These are phyloP conservation scores for Euglossa dilemma DNA, from an alignment of 1,140 invertebrate genomes.

Conservation along the genomic window DNA sequence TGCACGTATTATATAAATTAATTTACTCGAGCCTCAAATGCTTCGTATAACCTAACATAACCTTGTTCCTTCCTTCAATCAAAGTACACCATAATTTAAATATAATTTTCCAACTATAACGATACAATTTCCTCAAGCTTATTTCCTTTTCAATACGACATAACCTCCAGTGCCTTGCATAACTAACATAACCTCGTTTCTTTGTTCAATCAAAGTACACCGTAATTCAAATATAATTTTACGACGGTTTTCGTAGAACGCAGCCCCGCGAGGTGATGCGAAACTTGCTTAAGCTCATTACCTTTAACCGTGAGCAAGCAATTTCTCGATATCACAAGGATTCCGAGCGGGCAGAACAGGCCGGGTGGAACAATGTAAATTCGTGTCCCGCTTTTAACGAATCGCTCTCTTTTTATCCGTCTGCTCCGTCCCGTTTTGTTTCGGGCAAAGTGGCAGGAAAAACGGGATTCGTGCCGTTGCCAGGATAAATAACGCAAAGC, in stretches of 20 bases:
- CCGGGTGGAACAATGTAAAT: constrained; percentile 7
- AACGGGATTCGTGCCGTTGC: constrained; percentile 40
- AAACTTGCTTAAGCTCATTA: not conserved
- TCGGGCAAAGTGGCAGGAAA: not conserved
- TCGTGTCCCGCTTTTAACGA: constrained; percentile 2
- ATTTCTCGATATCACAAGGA: not conserved
- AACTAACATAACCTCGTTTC: not conserved
- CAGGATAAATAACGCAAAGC: constrained; percentile 63
- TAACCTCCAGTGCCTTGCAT: too few species aligned
- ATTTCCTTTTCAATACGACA: not conserved
- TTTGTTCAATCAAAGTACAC: not conserved
- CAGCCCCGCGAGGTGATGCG: not conserved
- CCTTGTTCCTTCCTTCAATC: not conserved
- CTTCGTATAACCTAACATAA: not conserved
- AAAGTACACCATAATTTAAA: not conserved
- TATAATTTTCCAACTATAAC: not conserved
- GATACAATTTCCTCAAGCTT: not conserved
- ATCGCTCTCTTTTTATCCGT: not conserved
- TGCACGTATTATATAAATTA: too few species aligned
- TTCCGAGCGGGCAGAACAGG: not conserved
- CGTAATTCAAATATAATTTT: not conserved
- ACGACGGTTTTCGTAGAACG: not conserved
- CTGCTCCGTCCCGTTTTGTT: not conserved
- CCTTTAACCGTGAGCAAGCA: not conserved
- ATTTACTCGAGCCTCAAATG: too few species aligned